Conservation (phyloP, 2,113 vertebrate species). For the Edolisoma coerulescens region DNA sequence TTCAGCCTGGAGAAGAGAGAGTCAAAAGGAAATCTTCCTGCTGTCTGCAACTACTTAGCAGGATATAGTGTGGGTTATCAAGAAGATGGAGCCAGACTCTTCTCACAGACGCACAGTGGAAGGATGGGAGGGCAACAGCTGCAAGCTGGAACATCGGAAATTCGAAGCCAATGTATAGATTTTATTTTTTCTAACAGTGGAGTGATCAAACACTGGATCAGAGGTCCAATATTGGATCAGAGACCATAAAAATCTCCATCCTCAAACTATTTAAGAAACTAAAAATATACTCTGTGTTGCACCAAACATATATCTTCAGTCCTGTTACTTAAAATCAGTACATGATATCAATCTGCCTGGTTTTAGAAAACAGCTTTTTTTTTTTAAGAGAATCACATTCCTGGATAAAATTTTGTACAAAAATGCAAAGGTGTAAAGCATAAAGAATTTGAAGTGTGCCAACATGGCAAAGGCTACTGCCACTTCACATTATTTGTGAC, state of each 20-base stretch:
- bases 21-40: neutral
- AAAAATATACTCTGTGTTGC: neutral
- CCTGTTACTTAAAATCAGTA: neutral
- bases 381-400: neutral
- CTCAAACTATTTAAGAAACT: neutral
- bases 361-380: neutral
- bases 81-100: neutral
- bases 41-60: neutral
- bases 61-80: neutral
- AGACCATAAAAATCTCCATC: neutral
- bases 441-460: neutral
- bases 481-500: neutral
- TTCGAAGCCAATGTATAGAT: neutral
- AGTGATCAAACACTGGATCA: neutral
- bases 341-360: fast-evolving
- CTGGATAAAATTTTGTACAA: neutral
- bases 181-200: neutral
- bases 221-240: neutral
- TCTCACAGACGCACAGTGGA: neutral
- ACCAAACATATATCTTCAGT: neutral
- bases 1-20: neutral
- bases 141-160: neutral
- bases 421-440: neutral
- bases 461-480: neutral
- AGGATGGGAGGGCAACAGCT: neutral